Evolutionary conservation across 2,888 invertebrate species (phyloP).

Genomic region (Lepidochrysops patricia): DNA sequence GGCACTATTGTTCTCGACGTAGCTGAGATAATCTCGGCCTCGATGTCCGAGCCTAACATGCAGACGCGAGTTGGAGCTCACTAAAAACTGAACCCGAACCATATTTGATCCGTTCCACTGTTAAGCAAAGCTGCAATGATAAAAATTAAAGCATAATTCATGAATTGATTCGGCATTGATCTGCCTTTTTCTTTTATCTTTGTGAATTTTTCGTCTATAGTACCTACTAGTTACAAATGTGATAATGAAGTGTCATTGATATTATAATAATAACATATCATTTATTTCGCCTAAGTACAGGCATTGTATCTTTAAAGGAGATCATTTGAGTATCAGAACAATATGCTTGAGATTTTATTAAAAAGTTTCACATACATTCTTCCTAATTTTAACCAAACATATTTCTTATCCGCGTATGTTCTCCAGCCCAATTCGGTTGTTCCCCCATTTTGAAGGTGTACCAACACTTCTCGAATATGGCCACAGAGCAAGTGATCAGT

Average conservation of each 20-base stretch:
- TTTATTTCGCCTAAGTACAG: too few species aligned
- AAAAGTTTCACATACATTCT: not conserved
- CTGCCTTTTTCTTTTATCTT: too few species aligned
- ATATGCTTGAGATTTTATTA: too few species aligned
- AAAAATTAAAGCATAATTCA: not conserved
- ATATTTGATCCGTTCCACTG: not conserved
- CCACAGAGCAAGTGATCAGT: not conserved
- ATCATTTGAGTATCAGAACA: too few species aligned
- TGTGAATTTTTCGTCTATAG: too few species aligned
- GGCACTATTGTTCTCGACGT: constrained; percentile 29
- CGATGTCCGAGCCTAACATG: not conserved
- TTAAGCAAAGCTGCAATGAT: not conserved
- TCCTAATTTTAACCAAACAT: not conserved
- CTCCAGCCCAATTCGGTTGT: not conserved
- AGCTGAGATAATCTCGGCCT: constrained; percentile 11
- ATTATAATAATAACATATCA: too few species aligned
- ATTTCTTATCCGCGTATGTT: not conserved
- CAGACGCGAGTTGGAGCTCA: not conserved
- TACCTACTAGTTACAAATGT: too few species aligned
- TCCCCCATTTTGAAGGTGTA: not conserved
- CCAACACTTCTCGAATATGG: not conserved
- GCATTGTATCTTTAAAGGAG: too few species aligned
- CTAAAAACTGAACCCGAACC: not conserved
- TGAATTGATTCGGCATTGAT: not conserved
- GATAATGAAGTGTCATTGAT: too few species aligned